These are phyloP conservation scores for Bujurquina vittata DNA, from an alignment of 2,113 vertebrate genomes.

Conservation along the genomic window DNA sequence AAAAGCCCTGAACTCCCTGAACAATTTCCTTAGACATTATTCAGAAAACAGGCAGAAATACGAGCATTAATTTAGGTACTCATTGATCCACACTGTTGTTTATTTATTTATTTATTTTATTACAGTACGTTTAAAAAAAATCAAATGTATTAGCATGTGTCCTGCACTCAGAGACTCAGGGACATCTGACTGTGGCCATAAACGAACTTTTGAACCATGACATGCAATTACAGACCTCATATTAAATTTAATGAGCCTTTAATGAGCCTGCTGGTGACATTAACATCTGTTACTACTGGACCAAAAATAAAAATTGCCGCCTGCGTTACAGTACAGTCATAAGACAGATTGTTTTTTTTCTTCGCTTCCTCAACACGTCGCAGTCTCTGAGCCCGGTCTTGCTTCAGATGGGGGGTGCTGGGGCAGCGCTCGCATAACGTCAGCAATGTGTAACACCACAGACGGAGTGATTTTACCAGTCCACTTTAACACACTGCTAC, in stretches of 20 bases:
- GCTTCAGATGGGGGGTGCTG: background rate
- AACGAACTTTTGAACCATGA: constrained; percentile 54
- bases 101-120: too few species aligned
- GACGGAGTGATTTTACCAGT: constrained; percentile 18
- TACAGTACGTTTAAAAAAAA: background rate
- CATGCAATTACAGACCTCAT: constrained; percentile 30
- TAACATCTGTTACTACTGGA: constrained; percentile 26
- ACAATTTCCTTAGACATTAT: background rate
- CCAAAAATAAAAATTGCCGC: constrained; percentile 7
- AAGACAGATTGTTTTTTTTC: background rate
- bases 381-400: background rate
- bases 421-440: background rate
- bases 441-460: constrained; percentile 28
- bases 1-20: background rate
- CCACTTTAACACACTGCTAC: constrained; percentile 7
- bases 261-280: constrained; percentile 38
- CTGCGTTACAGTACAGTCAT: background rate
- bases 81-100: too few species aligned
- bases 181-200: constrained; percentile 17
- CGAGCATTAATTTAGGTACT: background rate
- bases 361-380: constrained; percentile 15
- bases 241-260: constrained; percentile 29
- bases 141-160: background rate
- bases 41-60: background rate
- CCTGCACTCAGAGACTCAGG: background rate